Base-by-base conservation (phyloP, 2,888 invertebrate genomes). In the Melanargia galathea region DNA sequence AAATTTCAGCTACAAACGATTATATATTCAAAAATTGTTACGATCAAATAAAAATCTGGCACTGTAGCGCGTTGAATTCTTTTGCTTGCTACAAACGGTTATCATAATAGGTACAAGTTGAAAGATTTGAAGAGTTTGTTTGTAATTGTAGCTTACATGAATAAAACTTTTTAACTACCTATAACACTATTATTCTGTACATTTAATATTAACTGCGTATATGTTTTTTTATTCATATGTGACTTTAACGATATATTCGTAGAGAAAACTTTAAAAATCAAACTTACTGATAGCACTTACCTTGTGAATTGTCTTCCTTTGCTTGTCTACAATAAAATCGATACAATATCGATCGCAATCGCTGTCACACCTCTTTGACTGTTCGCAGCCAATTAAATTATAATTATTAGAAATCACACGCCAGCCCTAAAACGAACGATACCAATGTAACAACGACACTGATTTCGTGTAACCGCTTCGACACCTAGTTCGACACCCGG, bases 391-490 rank as follows among this genome's bases (percentile, higher is more conserved):
- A 79, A 82, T 81, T 79, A 80, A 82, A 75, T 77, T 76, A 70
- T 78, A 81, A 81, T 75, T 73, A 79, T 81, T 80, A 76, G 74
- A 81, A 82, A 80, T 74, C 77, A 77, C 69, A 73, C 71, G 74
- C 79, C 73, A 73, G 73, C 79, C 83, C 83, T 84, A 83, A 84
- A 85, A 86, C 78, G 83, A 78, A 82, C 87, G 79, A 82, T 81
- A 79, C 82, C 80, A 79, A 79, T 75, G 83, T 84, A 82, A 77
- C 79, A 80, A 74, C 81, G 74, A 82, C 82, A 88, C 91, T 88
- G 90, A 83, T 85, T 84, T 82, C 83, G 78, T 78, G 78, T 75
- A 74, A 75, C 82, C 73, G 73, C 73, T 64, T 71, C 76, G 70
- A 75, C 76, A 77, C 80, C 79, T 81, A 76, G 85, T 64, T 71